phyloP scores from a whole-genome alignment of 2,888 invertebrate genomes.

The Drosophila differens region DNA sequence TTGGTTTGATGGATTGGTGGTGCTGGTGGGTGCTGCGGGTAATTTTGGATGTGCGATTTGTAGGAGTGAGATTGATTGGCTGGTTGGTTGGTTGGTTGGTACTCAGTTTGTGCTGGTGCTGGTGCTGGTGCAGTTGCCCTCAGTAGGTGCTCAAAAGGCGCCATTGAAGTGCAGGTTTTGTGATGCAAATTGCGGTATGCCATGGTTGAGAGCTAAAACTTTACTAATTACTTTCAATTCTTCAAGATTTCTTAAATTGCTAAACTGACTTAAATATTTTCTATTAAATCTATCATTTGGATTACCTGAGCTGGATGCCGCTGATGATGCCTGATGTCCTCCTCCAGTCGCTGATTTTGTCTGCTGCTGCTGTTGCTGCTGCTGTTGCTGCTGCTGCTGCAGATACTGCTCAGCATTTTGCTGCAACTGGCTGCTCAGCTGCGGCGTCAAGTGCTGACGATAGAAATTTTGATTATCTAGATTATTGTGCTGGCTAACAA shows the following conservation, averaged over 20 bases:
- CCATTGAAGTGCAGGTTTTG: slow-evolving; percentile 82
- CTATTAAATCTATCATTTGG: slow-evolving; percentile 52
- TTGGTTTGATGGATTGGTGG: slow-evolving; percentile 23
- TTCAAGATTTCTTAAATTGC: slow-evolving; percentile 86
- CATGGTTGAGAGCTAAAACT: slow-evolving; percentile 92
- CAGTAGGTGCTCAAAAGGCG: slow-evolving; percentile 72
- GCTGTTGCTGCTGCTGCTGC: slow-evolving; percentile 70
- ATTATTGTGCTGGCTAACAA: slow-evolving; percentile 67
- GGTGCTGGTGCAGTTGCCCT: slow-evolving; percentile 49
- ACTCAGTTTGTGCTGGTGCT: slow-evolving; percentile 43
- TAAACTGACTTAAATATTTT: slow-evolving; percentile 71
- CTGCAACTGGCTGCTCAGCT: slow-evolving; percentile 82
- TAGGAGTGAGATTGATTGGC: slow-evolving; percentile 30
- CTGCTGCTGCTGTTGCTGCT: slow-evolving; percentile 48
- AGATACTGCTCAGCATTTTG: slow-evolving; percentile 85
- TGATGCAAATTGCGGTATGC: slow-evolving; percentile 86
- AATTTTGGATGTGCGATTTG: slow-evolving; percentile 52
- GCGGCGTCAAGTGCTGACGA: slow-evolving; percentile 81
- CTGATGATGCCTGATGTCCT: slow-evolving; percentile 3
- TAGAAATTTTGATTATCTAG: slow-evolving; percentile 84
- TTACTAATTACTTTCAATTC: slow-evolving; percentile 93
- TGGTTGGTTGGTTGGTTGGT: slow-evolving; percentile 46
- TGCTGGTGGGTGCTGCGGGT: slow-evolving; percentile 28
- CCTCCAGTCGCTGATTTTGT: slow-evolving; percentile 36
- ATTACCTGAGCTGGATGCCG: slow-evolving; percentile 73